Conservation (phyloP, 2,888 invertebrate genomes). For the Andrena bicolor region DNA sequence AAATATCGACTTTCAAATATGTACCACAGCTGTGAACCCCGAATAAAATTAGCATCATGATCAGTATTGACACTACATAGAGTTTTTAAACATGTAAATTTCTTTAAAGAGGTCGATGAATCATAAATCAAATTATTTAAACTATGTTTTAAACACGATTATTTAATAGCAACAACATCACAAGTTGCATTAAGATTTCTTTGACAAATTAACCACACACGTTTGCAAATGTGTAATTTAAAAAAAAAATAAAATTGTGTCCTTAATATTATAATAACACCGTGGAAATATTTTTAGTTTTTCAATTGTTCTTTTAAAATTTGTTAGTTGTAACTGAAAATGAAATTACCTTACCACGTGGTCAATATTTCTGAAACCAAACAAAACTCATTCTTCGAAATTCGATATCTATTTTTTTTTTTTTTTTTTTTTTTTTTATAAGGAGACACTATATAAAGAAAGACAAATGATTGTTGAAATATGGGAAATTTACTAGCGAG, state of each 20-base stretch:
- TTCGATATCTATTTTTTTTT: not conserved
- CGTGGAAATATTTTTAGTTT: not conserved
- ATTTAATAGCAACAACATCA: conserved; percentile 1
- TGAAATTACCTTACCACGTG: not conserved
- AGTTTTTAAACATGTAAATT: conserved; percentile 11
- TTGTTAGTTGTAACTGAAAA: not conserved
- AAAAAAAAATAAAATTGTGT: no score
- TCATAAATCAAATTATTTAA: conserved; percentile 2
- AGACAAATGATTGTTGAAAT: not conserved
- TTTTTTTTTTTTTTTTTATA: no score
- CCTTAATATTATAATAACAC: no score
- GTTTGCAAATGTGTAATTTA: not conserved
- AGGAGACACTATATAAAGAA: not conserved
- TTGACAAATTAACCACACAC: not conserved
- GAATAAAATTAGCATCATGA: not conserved
- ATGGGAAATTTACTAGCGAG: no score
- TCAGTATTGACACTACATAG: not conserved
- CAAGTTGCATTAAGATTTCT: not conserved
- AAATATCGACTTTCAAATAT: conserved; percentile 18
- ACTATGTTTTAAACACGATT: not conserved
- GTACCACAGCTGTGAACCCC: not conserved
- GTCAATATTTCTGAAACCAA: not conserved
- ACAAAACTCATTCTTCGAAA: not conserved
- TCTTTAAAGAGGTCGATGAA: not conserved
- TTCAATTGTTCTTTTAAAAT: not conserved